These are phyloP conservation scores for Oscheius sp. DNA, from an alignment of 1,140 invertebrate genomes.

Conservation along the genomic window DNA sequence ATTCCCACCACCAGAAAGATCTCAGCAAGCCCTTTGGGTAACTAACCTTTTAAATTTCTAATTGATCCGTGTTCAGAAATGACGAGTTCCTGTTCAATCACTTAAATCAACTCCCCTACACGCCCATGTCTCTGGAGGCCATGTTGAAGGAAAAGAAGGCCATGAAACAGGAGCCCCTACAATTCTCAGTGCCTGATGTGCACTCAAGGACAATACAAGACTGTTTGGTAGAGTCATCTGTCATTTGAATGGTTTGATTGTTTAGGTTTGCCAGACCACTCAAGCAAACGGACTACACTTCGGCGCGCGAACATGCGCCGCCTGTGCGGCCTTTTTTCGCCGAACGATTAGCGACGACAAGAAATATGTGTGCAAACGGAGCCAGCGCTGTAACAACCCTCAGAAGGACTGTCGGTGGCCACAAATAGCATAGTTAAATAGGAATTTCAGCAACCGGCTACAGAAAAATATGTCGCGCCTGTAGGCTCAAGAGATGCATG, in stretches of 20 bases:
- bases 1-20: too few species aligned
- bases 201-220: too few species aligned
- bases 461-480: conserved; percentile 9
- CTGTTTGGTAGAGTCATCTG: not conserved
- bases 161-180: not conserved
- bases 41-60: too few species aligned
- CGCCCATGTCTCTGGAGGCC: not conserved
- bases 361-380: conserved; percentile 30
- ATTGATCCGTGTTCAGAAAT: not conserved
- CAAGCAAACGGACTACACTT: conserved; percentile 20
- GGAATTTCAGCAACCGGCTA: conserved; percentile 9
- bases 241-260: not conserved
- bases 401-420: conserved; percentile 20
- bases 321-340: conserved; percentile 22
- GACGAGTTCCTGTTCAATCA: not conserved
- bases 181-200: not conserved
- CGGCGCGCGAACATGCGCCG: conserved; percentile 1
- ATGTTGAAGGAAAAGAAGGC: not conserved
- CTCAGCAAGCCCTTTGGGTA: too few species aligned
- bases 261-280: conserved; percentile 29
- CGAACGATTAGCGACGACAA: conserved; percentile 9
- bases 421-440: not conserved
- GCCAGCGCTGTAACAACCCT: conserved; percentile 16
- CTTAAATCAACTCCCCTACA: not conserved
- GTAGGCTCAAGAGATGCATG: conserved; percentile 3